Conservation (phyloP, 2,888 invertebrate genomes). For the Neuroscelio doddi region DNA sequence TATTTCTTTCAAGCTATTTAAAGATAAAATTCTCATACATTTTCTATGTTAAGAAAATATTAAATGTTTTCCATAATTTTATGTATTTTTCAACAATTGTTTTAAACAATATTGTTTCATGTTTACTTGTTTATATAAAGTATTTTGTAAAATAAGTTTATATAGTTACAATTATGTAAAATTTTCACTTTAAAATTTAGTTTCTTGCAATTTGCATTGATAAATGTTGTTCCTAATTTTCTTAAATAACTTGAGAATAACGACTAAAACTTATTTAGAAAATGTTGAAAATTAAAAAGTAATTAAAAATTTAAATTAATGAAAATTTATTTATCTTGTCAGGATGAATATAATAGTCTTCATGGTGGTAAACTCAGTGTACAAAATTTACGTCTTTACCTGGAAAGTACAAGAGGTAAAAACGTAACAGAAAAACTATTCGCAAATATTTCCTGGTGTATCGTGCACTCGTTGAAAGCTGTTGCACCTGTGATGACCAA, state of each 20-base stretch:
- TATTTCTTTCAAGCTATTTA: too few species aligned
- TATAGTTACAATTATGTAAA: too few species aligned
- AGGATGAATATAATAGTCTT: conserved; percentile 93
- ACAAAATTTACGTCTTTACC: conserved; percentile 89
- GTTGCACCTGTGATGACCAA: conserved; percentile 95
- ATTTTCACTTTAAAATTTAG: too few species aligned
- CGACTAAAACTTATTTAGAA: background rate
- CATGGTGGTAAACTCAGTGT: conserved; percentile 97
- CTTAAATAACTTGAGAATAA: background rate
- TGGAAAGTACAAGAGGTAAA: conserved; percentile 93
- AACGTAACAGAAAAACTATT: conserved; percentile 91
- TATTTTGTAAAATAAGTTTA: too few species aligned
- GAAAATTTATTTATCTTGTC: conserved; percentile 37
- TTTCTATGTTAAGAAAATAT: too few species aligned
- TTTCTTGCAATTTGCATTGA: too few species aligned
- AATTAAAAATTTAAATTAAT: background rate
- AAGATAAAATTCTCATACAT: too few species aligned
- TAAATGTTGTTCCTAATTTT: background rate
- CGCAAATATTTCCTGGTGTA: conserved; percentile 90
- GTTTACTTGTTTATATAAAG: too few species aligned
- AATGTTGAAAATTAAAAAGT: background rate
- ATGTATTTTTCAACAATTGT: too few species aligned
- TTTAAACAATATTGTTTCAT: too few species aligned
- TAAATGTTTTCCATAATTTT: too few species aligned
- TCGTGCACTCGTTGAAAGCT: conserved; percentile 93